These are phyloP conservation scores for Mycteria americana DNA, from an alignment of 2,797 vertebrate species.

Conservation along the genomic window DNA sequence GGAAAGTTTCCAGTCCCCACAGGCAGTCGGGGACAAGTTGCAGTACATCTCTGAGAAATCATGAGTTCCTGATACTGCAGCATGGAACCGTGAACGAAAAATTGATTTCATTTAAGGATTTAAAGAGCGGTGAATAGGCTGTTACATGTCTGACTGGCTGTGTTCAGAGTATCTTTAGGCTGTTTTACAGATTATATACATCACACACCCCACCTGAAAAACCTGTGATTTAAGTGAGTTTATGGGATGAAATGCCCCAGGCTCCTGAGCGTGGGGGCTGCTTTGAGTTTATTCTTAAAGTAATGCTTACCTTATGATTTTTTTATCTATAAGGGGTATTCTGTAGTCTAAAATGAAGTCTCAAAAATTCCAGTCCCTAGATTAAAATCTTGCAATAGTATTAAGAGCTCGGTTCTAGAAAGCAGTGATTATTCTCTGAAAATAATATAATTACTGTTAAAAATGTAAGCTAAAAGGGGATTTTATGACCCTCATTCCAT, in stretches of 20 bases:
- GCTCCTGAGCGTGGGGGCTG: background rate
- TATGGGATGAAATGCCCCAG: background rate
- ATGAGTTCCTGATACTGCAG: background rate
- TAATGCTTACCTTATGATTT: background rate
- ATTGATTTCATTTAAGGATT: background rate
- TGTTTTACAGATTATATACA: background rate
- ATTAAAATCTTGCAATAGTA: background rate
- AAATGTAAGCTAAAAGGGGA: background rate
- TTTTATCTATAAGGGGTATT: background rate
- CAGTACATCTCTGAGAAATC: background rate
- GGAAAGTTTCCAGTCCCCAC: background rate
- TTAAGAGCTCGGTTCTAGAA: background rate
- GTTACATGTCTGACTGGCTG: background rate
- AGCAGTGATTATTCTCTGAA: background rate
- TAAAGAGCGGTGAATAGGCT: background rate
- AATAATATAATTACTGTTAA: background rate
- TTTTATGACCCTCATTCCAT: background rate
- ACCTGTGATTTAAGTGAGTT: background rate
- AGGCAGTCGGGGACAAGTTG: fast-evolving
- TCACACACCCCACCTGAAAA: background rate
- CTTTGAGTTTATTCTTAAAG: background rate
- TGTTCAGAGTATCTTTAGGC: background rate
- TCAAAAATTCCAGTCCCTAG: background rate
- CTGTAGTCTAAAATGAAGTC: background rate
- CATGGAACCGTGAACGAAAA: background rate